Base-by-base conservation (phyloP, 2,797 vertebrate genomes). In the Silurus lanzhouensis region DNA sequence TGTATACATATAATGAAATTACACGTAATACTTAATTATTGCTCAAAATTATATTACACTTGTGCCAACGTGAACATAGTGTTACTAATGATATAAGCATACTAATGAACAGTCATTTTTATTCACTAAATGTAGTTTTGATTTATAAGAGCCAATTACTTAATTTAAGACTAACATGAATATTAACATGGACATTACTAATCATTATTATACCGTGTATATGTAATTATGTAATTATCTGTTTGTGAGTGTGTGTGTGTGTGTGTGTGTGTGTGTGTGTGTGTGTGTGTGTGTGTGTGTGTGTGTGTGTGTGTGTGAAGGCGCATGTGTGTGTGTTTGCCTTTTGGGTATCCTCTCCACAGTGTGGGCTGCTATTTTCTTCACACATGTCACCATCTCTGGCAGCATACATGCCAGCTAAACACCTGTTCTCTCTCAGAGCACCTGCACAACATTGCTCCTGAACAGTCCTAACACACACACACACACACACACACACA, bases 401-500 rank as follows among this genome's bases (percentile, higher is more conserved):
- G 57, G 98, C 97, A 0, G 94, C 94, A 1, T 93, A 76, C 91
- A 97, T 92, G 0, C 97, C 98, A 0, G 94, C 94, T 89, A 96
- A 90, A 91, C 98, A 99, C 90, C 90, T 95, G 92, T 92, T 96
- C 89, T 97, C 96, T 91, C 94, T 93, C 77, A 97, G 75, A 6
- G 95, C 93, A 27, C 95, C 95, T 46, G 92, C 13, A 0, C 98
- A 99, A 87, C 98, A 99, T 90, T 98, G 97, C 91, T 93, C 94
- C 94, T 96, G 95, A 57, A 95, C 94, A 27, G 95, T 90, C 90
- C 98, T 99, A 91, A 87, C 88, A 91, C 9, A 86, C 71, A 87
- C 22, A 72, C 38, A 52, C 71, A 74, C 71, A 74, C 46, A 25
- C 6, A 74, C 46, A 86, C 71, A 88, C 58, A 84, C 27, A 82